A percentile compares a stretch with the other conserved stretches of the same genome.
Evolutionary conservation across 2,888 invertebrate species (phyloP).

Genomic region (Petrophora chlorosata): DNA sequence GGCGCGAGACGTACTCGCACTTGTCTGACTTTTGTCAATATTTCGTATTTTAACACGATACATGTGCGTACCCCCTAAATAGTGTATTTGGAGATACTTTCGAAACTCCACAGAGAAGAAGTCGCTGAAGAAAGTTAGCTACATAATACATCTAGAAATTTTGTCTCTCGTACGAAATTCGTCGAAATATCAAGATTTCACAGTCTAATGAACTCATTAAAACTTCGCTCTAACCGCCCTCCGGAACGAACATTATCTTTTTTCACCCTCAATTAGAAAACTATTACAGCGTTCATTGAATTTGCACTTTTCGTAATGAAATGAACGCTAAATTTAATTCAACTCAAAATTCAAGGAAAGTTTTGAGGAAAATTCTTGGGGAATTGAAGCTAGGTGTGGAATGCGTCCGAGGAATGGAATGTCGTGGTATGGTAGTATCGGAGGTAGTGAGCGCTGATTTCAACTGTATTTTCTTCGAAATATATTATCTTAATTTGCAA

Average conservation of each 20-base stretch:
- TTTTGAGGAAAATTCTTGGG: constrained; percentile 28
- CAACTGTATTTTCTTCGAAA: constrained; percentile 10
- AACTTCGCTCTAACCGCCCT: constrained; percentile 15
- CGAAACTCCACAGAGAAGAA: not conserved
- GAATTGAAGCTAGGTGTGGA: constrained; percentile 22
- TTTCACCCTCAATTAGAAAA: constrained; percentile 24
- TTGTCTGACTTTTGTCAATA: no score
- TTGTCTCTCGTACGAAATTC: not conserved
- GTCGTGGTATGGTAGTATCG: constrained; percentile 19
- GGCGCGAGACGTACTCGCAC: no score
- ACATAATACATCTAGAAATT: not conserved
- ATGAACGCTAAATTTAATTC: constrained; percentile 31
- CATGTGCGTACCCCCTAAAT: no score
- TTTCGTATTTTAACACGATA: no score
- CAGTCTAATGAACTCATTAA: constrained; percentile 24
- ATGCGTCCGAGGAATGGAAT: constrained; percentile 28
- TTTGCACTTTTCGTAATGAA: constrained; percentile 27
- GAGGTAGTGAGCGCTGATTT: constrained; percentile 17
- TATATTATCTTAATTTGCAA: constrained; percentile 18
- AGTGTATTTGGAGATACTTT: no score
- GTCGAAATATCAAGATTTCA: constrained; percentile 20
- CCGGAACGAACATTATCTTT: constrained; percentile 21
- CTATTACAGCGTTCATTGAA: constrained; percentile 27
- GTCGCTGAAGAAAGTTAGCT: not conserved
- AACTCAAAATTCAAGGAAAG: constrained; percentile 27